Percentiles rank a stretch among this genome's conserved stretches.
Conservation (phyloP, 1,140 invertebrate genomes). For the Linepithema humile region DNA sequence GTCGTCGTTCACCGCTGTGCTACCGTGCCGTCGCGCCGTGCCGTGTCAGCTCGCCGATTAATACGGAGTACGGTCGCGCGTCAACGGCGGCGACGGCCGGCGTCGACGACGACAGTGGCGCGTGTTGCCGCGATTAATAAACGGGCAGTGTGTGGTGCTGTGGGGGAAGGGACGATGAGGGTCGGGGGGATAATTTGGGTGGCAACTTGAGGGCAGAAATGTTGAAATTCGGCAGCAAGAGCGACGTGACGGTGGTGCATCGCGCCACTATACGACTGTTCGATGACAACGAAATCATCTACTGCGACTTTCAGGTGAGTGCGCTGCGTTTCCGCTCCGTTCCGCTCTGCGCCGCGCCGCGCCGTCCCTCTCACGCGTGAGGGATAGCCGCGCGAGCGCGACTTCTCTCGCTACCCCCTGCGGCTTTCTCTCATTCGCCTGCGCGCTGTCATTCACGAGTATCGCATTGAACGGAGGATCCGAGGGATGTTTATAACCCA, state of each 20-base stretch:
- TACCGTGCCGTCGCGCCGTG: conserved; percentile 58
- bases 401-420: not conserved
- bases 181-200: conserved; percentile 75
- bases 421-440: not conserved
- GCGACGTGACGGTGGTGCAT: conserved; percentile 94
- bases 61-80: conserved; percentile 45
- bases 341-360: not conserved
- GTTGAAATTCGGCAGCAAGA: conserved; percentile 91
- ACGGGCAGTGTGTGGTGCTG: conserved; percentile 78
- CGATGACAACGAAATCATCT: conserved; percentile 97
- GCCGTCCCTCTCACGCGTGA: too few relatives aligned
- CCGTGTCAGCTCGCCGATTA: conserved; percentile 32
- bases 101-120: conserved; percentile 40
- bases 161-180: conserved; percentile 76
- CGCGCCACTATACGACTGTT: conserved; percentile 97
- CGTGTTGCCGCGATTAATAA: conserved; percentile 62
- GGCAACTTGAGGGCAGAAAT: conserved; percentile 84
- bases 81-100: conserved; percentile 6
- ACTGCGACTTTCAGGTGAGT: conserved; percentile 96
- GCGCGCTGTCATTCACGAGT: not conserved
- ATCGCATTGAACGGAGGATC: not conserved
- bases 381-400: not conserved
- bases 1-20: conserved; percentile 56
- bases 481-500: too few relatives aligned
- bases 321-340: not conserved